Base-by-base conservation (phyloP, 2,113 vertebrate species). In the Anser cygnoides region DNA sequence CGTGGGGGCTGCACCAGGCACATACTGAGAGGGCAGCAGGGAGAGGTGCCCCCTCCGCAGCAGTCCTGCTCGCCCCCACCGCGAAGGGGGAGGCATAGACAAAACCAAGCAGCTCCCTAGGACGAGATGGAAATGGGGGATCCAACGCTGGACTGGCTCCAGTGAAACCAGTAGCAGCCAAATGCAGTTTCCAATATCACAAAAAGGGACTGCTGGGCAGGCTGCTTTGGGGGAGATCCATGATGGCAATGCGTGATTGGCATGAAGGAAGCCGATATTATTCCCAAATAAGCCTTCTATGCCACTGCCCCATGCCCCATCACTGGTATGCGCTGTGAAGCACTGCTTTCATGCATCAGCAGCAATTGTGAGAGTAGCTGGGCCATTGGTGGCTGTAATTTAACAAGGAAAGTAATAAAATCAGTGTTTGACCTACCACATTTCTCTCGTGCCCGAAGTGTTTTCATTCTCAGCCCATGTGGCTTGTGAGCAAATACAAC, bases 171-270 rank as follows among this genome's bases (percentile, higher is more conserved):
- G 2, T 17, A 35, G n/a, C 61, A 67, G 57, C 61, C 58, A 4
- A 2, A 44, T 1, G 37, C 23, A 5, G 14, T 5, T 25, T 1
- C 43, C 72, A 28, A 68, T 6, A 5, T 1, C n/a, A 4, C 43
- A 10, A 49, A 17, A 58, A 19, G 5, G 0, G 43, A 65, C 8
- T 21, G 2, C 4, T 1, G 3, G 49, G 65, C 2, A 0, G 65
- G 20, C 35, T 12, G 0, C 0, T 3, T 26, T 44, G 26, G 26
- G 66, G 37, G 10, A 21, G 18, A 31, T 6, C 52, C 65, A 5
- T 0, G 0, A 2, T 2, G 6, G 6, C 3, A 3, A 35, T 0
- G 1, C 21, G 49, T 46, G 31, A 11, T 0, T 39, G 71, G 59
- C 5, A 2, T 0, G 6, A 6, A 4, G 0, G 1, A 25, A 25